These are phyloP conservation scores for Papilio helenus DNA, from an alignment of 1,140 invertebrate genomes.

Conservation along the genomic window DNA sequence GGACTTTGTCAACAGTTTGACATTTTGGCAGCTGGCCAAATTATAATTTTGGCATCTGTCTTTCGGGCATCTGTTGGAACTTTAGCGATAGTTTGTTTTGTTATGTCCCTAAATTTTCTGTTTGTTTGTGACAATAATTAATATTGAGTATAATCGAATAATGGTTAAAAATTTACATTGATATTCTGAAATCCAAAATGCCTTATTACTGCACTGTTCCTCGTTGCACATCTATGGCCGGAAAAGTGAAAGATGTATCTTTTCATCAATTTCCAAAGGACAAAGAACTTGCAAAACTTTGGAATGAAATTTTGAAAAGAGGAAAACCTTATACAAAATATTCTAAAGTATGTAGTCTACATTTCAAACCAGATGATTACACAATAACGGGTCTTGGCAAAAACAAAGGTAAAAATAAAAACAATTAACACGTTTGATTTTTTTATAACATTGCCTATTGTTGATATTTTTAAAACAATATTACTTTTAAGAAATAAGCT, in stretches of 20 bases:
- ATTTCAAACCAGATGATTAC: constrained; percentile 77
- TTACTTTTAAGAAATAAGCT: not conserved
- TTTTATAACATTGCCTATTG: constrained; percentile 8
- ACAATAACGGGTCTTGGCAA: constrained; percentile 76
- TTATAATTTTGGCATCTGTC: not conserved
- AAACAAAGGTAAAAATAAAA: constrained; percentile 69
- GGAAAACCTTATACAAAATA: constrained; percentile 64
- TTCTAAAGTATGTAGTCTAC: constrained; percentile 61
- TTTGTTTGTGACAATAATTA: constrained; percentile 64
- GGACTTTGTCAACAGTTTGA: too few species aligned
- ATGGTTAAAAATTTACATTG: constrained; percentile 44
- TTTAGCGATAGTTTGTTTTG: constrained; percentile 54
- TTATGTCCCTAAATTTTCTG: constrained; percentile 65
- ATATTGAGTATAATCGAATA: constrained; percentile 39
- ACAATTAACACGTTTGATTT: constrained; percentile 43
- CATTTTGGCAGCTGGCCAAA: not conserved
- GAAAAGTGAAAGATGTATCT: constrained; percentile 78
- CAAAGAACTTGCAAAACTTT: constrained; percentile 70
- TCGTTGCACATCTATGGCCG: constrained; percentile 80
- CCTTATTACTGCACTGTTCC: constrained; percentile 36
- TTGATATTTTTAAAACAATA: not conserved
- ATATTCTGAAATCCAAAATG: constrained; percentile 50
- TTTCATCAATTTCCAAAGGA: constrained; percentile 80
- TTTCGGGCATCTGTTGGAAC: not conserved
- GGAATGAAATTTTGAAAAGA: constrained; percentile 77